Base-by-base conservation (phyloP, 1,140 invertebrate genomes). In the Polypedilum pembai region DNA sequence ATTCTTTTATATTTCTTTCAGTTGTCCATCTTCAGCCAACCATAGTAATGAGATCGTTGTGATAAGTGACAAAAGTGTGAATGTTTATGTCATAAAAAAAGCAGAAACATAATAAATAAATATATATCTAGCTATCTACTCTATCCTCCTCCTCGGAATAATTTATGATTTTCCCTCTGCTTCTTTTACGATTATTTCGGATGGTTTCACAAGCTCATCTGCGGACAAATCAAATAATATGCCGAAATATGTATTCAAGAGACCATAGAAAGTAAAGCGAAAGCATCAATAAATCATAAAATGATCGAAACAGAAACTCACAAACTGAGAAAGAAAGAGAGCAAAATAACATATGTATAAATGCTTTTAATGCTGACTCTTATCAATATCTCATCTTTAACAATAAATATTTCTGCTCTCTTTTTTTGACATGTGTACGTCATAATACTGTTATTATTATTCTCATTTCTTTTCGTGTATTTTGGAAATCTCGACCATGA, bases 241-340 rank as follows among this genome's bases (percentile, higher is more conserved):
- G 10, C 12, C 12, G 12, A 33, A 5, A 33, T 33, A 33, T 33
- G 24, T 33, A 33, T 33, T 5, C 24, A 33, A 33, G 24, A 33
- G 24, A 15, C 3, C n/a, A 15, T 12, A 56, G 8, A 56, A 3
- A 56, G 45, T 56, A 12, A 56, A 4, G 4, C 12, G 20, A 18
- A 18, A 69, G 65, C 65, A 69, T 69, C 65, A 69, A 69, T 69
- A 69, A 69, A 69, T 69, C 65, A 69, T 18, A 18, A 20, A 20
- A 69, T 21, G 65, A 69, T 21, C 65, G 20, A 21, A 69, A 18
- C 17, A 69, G 65, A 69, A 33, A 33, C 24, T 33, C 24, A 18
- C 18, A 20, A 21, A 15, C 8, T 15, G 1, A 56, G 45, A 56
- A n/a, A n/a, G 40, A 12, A 56, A n/a, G 12, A 56, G 3, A 56